These are phyloP conservation scores for Druon quercuslanigerum DNA, from an alignment of 1,140 invertebrate species.

Conservation along the genomic window DNA sequence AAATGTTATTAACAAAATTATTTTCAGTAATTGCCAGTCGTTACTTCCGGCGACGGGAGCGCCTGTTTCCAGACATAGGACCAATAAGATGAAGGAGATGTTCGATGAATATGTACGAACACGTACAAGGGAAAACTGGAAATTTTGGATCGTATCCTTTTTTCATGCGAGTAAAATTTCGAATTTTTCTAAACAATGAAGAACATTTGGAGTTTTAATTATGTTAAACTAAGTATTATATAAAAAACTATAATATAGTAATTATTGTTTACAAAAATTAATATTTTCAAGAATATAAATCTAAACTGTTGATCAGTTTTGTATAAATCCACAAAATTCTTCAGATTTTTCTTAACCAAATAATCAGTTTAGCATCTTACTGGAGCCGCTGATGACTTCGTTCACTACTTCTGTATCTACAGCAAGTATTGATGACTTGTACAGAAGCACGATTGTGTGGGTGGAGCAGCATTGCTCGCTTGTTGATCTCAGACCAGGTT, in stretches of 20 bases:
- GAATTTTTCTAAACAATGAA: too few relatives aligned
- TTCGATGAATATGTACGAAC: constrained; percentile 93
- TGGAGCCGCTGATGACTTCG: constrained; percentile 90
- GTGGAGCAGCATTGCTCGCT: constrained; percentile 97
- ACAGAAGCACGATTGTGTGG: constrained; percentile 93
- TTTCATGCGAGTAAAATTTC: neutral
- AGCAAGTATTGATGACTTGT: constrained; percentile 92
- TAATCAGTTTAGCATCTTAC: constrained; percentile 91
- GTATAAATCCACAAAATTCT: too few relatives aligned
- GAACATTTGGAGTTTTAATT: too few relatives aligned
- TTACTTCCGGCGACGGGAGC: constrained; percentile 96
- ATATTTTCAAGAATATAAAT: neutral
- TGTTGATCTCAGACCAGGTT: constrained; percentile 93
- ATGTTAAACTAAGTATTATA: too few relatives aligned
- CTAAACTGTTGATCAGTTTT: constrained; percentile 19
- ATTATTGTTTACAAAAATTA: neutral
- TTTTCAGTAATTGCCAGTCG: constrained; percentile 90
- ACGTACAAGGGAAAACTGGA: constrained; percentile 94
- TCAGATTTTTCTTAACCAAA: constrained; percentile 61
- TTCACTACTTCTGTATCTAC: constrained; percentile 95
- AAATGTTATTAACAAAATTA: neutral
- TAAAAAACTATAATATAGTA: neutral
- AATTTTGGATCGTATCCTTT: constrained; percentile 97
- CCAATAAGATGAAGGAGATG: constrained; percentile 95
- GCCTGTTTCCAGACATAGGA: constrained; percentile 91